Conservation (phyloP, 2,888 invertebrate genomes). For the Netelia virgata region DNA sequence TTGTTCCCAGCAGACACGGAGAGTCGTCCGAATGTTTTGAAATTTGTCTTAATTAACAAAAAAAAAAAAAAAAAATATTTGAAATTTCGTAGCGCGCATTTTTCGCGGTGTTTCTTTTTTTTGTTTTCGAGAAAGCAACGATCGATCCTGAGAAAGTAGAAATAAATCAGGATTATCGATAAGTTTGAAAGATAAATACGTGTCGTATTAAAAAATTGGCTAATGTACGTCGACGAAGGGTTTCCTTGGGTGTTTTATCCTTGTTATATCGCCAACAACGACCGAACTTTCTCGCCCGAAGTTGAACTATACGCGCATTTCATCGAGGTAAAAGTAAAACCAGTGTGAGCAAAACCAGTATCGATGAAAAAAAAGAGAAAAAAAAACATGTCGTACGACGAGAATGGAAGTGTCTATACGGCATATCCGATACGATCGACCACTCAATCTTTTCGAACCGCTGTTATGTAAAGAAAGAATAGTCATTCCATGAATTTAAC, state of each 20-base stretch:
- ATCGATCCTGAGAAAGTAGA: slow-evolving; percentile 2
- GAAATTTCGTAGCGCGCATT: slow-evolving; percentile 8
- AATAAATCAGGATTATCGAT: neutral
- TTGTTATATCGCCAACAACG: slow-evolving; percentile 22
- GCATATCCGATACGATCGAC: slow-evolving; percentile 19
- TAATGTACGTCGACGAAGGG: neutral
- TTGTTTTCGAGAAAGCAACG: neutral
- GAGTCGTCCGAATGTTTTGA: slow-evolving; percentile 33
- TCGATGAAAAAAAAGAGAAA: slow-evolving; percentile 22
- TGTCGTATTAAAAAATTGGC: neutral
- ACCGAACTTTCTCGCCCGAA: slow-evolving; percentile 58
- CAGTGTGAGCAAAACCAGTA: slow-evolving; percentile 37
- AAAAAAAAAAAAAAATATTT: slow-evolving; percentile 34
- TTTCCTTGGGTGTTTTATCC: slow-evolving; percentile 34
- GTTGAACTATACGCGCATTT: slow-evolving; percentile 40
- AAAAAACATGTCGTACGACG: slow-evolving; percentile 27
- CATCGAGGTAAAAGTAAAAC: slow-evolving; percentile 53
- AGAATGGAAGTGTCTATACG: slow-evolving; percentile 12
- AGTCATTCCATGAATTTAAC: neutral
- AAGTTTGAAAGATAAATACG: neutral
- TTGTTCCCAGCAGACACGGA: slow-evolving; percentile 14
- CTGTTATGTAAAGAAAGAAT: slow-evolving; percentile 1
- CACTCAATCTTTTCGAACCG: slow-evolving; percentile 15
- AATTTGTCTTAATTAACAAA: slow-evolving; percentile 45
- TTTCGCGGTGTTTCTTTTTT: neutral